These are phyloP conservation scores for Xerus inauris DNA, from an alignment of 2,113 vertebrate species.

Conservation along the genomic window DNA sequence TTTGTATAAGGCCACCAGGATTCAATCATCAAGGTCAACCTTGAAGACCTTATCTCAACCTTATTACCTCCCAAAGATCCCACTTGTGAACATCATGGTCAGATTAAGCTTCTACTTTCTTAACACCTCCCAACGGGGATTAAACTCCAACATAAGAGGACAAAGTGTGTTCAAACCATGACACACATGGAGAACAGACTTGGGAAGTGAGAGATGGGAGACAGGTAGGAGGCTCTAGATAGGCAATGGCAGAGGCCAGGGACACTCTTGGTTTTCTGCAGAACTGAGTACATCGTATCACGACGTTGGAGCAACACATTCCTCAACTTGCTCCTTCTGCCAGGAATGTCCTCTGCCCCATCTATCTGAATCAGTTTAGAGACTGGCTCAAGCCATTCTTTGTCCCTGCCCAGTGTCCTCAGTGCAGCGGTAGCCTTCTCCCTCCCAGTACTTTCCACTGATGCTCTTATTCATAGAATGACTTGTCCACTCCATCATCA, in stretches of 20 bases:
- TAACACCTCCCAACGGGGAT: not conserved
- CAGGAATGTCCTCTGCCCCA: no score
- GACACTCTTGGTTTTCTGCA: not conserved
- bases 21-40: not conserved
- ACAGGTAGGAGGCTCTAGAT: not conserved
- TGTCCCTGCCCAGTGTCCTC: not conserved
- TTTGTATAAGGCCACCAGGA: not conserved
- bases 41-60: not conserved
- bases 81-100: not conserved
- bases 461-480: no score
- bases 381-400: not conserved
- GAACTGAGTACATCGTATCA: not conserved
- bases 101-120: not conserved
- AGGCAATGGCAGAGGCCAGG: not conserved
- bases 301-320: not conserved
- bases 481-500: not conserved
- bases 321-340: not conserved
- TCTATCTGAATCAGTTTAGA: not conserved
- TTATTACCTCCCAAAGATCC: not conserved
- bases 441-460: no score
- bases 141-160: not conserved
- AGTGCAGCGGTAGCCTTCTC: not conserved
- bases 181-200: not conserved
- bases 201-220: not conserved
- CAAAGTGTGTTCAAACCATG: not conserved